phyloP scores from a whole-genome alignment of 2,113 vertebrate species.

The Dendropsophus ebraccatus region DNA sequence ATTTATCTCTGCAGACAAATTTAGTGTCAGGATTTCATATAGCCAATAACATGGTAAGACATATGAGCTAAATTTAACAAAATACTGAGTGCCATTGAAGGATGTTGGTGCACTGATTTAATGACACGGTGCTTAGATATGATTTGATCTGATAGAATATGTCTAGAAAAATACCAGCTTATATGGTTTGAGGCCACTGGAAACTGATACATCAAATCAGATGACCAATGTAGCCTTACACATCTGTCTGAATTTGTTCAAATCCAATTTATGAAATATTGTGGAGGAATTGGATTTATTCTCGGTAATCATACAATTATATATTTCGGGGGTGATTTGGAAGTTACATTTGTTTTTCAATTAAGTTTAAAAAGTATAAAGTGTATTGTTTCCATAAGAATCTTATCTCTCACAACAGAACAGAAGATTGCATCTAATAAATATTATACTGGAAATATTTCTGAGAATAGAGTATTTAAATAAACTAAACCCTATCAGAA shows the following conservation, averaged over 20 bases:
- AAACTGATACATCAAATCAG: slow-evolving; percentile 6
- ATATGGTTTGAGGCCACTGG: neutral
- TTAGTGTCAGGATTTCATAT: neutral
- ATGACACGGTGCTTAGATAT: neutral
- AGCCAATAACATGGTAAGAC: slow-evolving; percentile 3
- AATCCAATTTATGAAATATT: neutral
- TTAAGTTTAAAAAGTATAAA: neutral
- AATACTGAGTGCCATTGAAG: slow-evolving; percentile 8
- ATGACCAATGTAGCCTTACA: neutral
- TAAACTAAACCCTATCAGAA: too few relatives aligned
- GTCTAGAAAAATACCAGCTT: neutral
- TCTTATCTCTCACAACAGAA: too few relatives aligned
- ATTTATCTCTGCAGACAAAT: neutral
- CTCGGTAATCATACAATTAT: neutral
- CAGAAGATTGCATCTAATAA: too few relatives aligned
- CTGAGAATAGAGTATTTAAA: too few relatives aligned
- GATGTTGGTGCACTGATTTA: neutral
- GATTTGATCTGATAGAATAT: slow-evolving; percentile 24
- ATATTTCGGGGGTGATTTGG: neutral
- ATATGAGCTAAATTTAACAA: slow-evolving; percentile 26
- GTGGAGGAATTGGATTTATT: neutral
- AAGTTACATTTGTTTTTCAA: neutral
- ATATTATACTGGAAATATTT: too few relatives aligned
- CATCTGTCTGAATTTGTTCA: neutral
- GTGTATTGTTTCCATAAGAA: too few relatives aligned